These are phyloP conservation scores for Sinodicranocentrus sp. DNA, from an alignment of 2,888 invertebrate species.

Conservation along the genomic window DNA sequence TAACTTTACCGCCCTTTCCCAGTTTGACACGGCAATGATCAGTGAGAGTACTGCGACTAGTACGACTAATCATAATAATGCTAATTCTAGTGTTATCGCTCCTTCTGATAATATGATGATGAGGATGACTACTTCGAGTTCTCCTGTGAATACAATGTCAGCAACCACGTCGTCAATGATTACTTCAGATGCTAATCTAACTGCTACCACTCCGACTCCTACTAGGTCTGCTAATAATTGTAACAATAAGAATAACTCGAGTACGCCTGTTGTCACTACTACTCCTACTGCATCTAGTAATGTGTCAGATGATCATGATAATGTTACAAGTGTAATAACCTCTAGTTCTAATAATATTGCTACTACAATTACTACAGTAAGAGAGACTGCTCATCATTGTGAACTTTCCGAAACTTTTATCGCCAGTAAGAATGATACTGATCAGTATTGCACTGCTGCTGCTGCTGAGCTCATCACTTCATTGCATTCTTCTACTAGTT, in stretches of 20 bases:
- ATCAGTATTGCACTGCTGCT: slow-evolving; percentile 72
- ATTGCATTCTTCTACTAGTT: slow-evolving; percentile 63
- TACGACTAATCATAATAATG: slow-evolving; percentile 10
- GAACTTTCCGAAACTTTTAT: slow-evolving; percentile 72
- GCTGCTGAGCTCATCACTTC: slow-evolving; percentile 69
- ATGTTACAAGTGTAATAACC: slow-evolving; percentile 43
- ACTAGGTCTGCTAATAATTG: slow-evolving; percentile 32
- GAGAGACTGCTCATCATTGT: slow-evolving; percentile 70
- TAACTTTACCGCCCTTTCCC: slow-evolving; percentile 23
- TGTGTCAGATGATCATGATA: slow-evolving; percentile 36
- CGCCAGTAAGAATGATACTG: slow-evolving; percentile 70
- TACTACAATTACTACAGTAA: slow-evolving; percentile 57
- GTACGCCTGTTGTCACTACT: slow-evolving; percentile 25
- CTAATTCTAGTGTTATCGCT: slow-evolving; percentile 5
- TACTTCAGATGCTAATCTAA: background rate
- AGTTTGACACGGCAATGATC: slow-evolving; percentile 44
- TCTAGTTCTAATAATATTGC: slow-evolving; percentile 56
- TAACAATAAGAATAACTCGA: slow-evolving; percentile 21
- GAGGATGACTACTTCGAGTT: background rate
- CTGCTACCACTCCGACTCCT: slow-evolving; percentile 8
- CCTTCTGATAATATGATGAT: slow-evolving; percentile 1
- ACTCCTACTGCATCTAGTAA: slow-evolving; percentile 31
- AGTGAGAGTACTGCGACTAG: slow-evolving; percentile 50
- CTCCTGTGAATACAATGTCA: background rate
- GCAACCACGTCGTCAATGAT: background rate